These are phyloP conservation scores for Tragelaphus eurycerus DNA, from an alignment of 2,797 vertebrate species.

Conservation along the genomic window DNA sequence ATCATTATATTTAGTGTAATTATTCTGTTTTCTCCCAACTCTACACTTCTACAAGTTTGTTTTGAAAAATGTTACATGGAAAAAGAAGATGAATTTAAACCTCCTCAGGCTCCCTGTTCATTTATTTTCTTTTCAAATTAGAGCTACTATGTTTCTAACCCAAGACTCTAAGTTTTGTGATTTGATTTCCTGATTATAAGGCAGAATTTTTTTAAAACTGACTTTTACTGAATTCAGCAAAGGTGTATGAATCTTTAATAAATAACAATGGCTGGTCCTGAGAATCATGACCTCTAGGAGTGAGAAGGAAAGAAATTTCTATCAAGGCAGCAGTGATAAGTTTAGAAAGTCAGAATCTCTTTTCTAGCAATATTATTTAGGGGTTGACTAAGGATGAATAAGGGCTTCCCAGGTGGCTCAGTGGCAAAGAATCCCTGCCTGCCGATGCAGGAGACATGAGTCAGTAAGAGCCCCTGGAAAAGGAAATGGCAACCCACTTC, in stretches of 20 bases:
- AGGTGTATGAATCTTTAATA: not conserved
- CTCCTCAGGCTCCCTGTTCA: not conserved
- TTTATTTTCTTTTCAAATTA: not conserved
- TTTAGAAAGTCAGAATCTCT: not conserved
- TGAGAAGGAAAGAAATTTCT: not conserved
- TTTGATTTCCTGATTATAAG: constrained; percentile 26
- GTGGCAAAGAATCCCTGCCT: not conserved
- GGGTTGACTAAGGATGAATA: not conserved
- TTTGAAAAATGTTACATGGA: not conserved
- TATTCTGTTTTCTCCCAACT: not conserved
- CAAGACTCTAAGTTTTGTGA: not conserved
- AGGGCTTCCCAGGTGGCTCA: not conserved
- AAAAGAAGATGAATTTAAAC: constrained; percentile 30
- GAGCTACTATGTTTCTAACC: not conserved
- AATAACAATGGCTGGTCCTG: not conserved
- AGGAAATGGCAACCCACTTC: not conserved
- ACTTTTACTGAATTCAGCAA: constrained; percentile 9
- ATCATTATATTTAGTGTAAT: not conserved
- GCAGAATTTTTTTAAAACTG: not conserved
- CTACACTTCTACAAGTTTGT: not conserved
- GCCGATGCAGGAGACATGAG: not conserved
- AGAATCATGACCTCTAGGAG: not conserved
- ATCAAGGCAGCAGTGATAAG: not conserved
- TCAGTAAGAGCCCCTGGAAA: not conserved
- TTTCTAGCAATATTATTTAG: not conserved